Conservation (phyloP, 2,113 vertebrate genomes). For the Thalassoma bifasciatum region DNA sequence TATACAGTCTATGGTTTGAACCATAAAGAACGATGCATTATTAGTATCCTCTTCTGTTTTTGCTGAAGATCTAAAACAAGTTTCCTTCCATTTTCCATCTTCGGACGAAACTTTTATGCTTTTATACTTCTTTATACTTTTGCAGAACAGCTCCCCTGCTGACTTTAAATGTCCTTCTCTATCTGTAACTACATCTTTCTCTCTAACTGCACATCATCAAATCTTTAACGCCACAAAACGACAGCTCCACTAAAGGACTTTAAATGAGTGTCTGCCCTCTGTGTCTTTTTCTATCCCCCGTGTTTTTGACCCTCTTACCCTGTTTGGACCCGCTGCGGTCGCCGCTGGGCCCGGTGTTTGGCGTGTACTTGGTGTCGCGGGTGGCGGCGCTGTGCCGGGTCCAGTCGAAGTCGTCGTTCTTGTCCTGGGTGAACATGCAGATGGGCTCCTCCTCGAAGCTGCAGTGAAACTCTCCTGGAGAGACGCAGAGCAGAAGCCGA, state of each 20-base stretch:
- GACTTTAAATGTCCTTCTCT: too few relatives aligned
- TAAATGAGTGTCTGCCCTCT: too few relatives aligned
- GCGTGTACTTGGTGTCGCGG: slow-evolving; percentile 96
- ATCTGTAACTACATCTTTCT: too few relatives aligned
- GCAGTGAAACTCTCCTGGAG: slow-evolving; percentile 97
- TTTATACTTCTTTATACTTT: too few relatives aligned
- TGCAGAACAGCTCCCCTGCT: too few relatives aligned
- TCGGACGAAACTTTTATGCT: too few relatives aligned
- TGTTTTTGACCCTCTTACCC: slow-evolving; percentile 79
- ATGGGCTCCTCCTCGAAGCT: slow-evolving; percentile 97
- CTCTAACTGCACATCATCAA: neutral
- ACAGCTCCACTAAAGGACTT: neutral
- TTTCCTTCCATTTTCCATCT: too few relatives aligned
- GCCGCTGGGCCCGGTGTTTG: slow-evolving; percentile 94
- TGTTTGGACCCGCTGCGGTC: slow-evolving; percentile 95
- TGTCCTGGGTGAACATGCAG: slow-evolving; percentile 97
- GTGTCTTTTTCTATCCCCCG: neutral
- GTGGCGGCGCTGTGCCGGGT: slow-evolving; percentile 97
- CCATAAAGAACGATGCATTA: too few relatives aligned
- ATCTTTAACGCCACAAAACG: neutral
- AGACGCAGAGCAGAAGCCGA: slow-evolving; percentile 37
- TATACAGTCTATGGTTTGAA: too few relatives aligned
- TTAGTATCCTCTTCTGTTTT: too few relatives aligned
- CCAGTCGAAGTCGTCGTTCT: slow-evolving; percentile 98
- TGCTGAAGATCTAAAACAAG: too few relatives aligned